phyloP scores from a whole-genome alignment of 2,888 invertebrate species.

The Phengaris arion region DNA sequence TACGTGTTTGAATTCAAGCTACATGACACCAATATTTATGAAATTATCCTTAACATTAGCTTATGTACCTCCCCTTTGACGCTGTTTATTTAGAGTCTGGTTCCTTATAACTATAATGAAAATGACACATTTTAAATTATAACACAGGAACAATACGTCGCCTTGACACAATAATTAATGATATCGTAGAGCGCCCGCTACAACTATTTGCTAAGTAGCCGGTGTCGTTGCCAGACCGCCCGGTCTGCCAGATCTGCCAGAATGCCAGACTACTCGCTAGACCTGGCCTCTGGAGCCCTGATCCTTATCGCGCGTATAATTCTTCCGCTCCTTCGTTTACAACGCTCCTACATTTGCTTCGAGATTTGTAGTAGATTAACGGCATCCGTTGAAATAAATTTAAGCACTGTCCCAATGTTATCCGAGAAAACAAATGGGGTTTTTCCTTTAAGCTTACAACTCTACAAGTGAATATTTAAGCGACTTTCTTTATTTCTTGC shows the following conservation, averaged over 20 bases:
- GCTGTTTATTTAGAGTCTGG: background rate
- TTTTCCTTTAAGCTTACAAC: conserved; percentile 20
- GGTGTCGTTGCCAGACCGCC: conserved; percentile 11
- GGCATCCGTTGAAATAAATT: conserved; percentile 23
- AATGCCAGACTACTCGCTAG: background rate
- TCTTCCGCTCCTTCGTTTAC: conserved; percentile 18
- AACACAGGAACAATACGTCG: conserved; percentile 14
- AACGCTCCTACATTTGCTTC: conserved; percentile 4
- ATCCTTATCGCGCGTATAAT: conserved; percentile 21
- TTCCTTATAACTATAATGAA: background rate
- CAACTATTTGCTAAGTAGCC: conserved; percentile 21
- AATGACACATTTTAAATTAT: conserved; percentile 14
- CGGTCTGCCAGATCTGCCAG: background rate
- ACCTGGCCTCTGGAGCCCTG: background rate
- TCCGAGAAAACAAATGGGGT: conserved; percentile 13
- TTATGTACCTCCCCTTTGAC: background rate
- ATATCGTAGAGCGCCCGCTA: conserved; percentile 5
- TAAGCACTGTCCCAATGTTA: conserved; percentile 7
- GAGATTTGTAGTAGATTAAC: conserved; percentile 25
- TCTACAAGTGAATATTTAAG: conserved; percentile 10
- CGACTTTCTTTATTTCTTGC: background rate
- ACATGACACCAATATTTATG: background rate
- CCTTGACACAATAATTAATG: conserved; percentile 17
- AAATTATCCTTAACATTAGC: background rate
- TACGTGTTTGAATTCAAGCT: background rate